Percentiles rank a stretch among this genome's conserved stretches.
Evolutionary conservation across 2,797 vertebrate genomes (phyloP).

Genomic region (Dendrocincla fuliginosa): DNA sequence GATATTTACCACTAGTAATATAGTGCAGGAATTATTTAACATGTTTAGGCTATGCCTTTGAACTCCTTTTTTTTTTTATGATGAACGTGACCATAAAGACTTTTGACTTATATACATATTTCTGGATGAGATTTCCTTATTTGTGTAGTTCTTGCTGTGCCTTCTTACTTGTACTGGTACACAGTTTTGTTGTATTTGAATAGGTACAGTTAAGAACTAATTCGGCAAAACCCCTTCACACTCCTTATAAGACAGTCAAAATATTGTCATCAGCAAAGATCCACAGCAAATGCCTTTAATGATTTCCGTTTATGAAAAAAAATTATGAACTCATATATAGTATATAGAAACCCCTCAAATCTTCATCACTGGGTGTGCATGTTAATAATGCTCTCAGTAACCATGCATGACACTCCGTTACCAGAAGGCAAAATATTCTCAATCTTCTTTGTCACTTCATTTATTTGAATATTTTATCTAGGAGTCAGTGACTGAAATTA

Average conservation of each 20-base stretch:
- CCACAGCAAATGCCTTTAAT: not conserved
- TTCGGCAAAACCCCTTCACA: not conserved
- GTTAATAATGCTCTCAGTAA: constrained; percentile 13
- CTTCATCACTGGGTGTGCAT: not conserved
- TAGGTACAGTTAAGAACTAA: not conserved
- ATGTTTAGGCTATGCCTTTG: not conserved
- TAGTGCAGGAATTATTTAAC: not conserved
- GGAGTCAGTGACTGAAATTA: constrained; percentile 12
- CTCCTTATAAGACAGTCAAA: not conserved
- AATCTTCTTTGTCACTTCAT: constrained; percentile 16
- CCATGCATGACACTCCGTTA: not conserved
- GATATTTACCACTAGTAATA: not conserved
- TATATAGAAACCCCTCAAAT: not conserved
- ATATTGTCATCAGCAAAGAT: not conserved
- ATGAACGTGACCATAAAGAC: not conserved
- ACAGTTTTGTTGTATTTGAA: not conserved
- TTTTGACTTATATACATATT: not conserved
- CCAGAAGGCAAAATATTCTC: not conserved
- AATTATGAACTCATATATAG: rapidly evolving
- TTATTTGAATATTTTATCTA: constrained; percentile 35
- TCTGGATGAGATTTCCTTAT: not conserved
- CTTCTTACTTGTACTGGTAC: not conserved
- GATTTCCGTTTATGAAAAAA: not conserved
- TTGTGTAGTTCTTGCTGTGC: not conserved
- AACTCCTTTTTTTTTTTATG: not conserved